Evolutionary conservation across 2,888 invertebrate species (phyloP).

Genomic region (Hypercompe scribonia): DNA sequence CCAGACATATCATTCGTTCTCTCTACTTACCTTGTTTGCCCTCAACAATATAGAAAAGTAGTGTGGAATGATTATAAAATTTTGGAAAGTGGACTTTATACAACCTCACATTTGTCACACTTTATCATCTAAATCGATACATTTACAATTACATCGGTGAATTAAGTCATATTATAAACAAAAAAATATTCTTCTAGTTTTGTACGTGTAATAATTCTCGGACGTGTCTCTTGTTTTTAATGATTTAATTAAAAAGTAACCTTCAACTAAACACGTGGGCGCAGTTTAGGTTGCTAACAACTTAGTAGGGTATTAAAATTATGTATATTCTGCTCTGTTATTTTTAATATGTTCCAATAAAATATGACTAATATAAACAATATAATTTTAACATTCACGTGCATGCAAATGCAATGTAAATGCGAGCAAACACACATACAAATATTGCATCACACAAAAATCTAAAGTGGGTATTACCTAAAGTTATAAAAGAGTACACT

Average conservation of each 20-base stretch:
- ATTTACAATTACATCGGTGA: no score
- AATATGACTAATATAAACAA: neutral
- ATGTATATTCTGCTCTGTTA: neutral
- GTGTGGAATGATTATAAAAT: no score
- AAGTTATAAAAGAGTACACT: constrained; percentile 42
- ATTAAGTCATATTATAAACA: no score
- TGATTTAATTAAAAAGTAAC: constrained; percentile 60
- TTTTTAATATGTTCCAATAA: neutral
- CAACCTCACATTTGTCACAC: no score
- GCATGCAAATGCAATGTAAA: no score
- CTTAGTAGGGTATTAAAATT: constrained; percentile 32
- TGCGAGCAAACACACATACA: neutral
- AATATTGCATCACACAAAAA: constrained; percentile 24
- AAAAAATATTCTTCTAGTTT: no score
- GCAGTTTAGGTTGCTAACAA: constrained; percentile 48
- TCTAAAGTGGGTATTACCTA: constrained; percentile 47
- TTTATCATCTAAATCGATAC: no score
- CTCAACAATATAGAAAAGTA: no score
- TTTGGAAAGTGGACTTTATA: no score
- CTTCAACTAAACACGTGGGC: constrained; percentile 34
- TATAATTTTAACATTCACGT: neutral
- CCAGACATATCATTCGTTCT: no score
- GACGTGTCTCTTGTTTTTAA: constrained; percentile 44
- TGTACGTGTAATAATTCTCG: no score
- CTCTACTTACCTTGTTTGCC: no score